These are phyloP conservation scores for Sebastes alutus DNA, from an alignment of 2,797 vertebrate species.

Conservation along the genomic window DNA sequence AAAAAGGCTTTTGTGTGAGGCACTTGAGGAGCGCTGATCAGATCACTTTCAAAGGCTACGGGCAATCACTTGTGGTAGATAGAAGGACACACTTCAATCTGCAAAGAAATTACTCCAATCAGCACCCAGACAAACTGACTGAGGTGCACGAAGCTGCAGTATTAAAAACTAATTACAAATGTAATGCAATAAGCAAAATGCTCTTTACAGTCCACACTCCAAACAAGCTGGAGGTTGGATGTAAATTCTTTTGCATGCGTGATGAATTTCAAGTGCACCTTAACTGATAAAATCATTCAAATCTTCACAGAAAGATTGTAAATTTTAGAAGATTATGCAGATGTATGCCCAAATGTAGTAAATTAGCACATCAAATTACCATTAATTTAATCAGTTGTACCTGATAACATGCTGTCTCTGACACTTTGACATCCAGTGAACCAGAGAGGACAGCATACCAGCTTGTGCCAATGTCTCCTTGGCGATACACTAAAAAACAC, in stretches of 20 bases:
- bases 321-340: neutral
- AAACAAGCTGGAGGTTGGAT: neutral
- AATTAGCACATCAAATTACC: neutral
- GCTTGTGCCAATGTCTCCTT: conserved; percentile 97
- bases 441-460: conserved; percentile 97
- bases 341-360: neutral
- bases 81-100: conserved; percentile 30
- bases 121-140: conserved; percentile 7
- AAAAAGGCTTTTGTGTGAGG: neutral
- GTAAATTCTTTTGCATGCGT: neutral
- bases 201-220: neutral
- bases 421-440: conserved; percentile 97
- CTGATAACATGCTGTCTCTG: conserved; percentile 95
- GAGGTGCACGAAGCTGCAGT: neutral
- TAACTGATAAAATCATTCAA: neutral
- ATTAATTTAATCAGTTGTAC: conserved; percentile 69
- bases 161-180: conserved; percentile 9
- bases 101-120: conserved; percentile 43
- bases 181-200: neutral
- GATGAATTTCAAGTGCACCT: neutral
- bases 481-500: conserved; percentile 89
- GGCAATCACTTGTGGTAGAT: conserved; percentile 37
- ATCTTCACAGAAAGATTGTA: neutral
- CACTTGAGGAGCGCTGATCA: conserved; percentile 23
- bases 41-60: conserved; percentile 28